Percentiles rank a stretch among this genome's conserved stretches.
phyloP scores from a whole-genome alignment of 1,140 invertebrate species.

The Musca domestica region DNA sequence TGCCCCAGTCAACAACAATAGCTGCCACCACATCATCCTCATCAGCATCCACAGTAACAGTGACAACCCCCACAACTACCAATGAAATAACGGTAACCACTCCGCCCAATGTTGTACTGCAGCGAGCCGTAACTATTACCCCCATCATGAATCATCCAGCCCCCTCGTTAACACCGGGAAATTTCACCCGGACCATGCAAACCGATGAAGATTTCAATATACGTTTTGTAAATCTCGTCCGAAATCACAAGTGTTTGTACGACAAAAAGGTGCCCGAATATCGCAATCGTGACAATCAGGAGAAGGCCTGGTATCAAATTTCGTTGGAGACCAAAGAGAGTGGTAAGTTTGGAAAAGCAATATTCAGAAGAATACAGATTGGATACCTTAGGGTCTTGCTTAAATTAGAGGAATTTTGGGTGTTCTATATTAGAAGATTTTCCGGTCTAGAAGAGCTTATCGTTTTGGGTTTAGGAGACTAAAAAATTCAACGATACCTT shows the following conservation, averaged over 20 bases:
- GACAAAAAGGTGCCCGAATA: constrained; percentile 52
- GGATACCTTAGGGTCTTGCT: no score
- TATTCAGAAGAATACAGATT: no score
- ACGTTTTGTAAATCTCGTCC: constrained; percentile 51
- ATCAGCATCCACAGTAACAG: constrained; percentile 25
- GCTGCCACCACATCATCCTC: neutral
- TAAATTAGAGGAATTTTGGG: no score
- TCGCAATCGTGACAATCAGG: constrained; percentile 51
- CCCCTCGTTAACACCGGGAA: constrained; percentile 1
- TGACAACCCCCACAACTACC: constrained; percentile 2
- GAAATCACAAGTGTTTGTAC: constrained; percentile 49
- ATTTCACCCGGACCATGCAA: constrained; percentile 45
- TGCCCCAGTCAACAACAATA: constrained; percentile 1
- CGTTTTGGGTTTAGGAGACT: no score
- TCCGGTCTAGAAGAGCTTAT: neutral
- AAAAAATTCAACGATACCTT: no score
- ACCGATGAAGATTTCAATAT: constrained; percentile 54
- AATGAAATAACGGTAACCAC: neutral
- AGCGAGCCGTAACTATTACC: neutral
- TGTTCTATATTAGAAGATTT: no score
- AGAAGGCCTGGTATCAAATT: constrained; percentile 50
- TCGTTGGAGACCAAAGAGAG: constrained; percentile 53
- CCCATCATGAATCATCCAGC: neutral
- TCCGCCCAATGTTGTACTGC: neutral
- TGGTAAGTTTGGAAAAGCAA: constrained; percentile 32